These are phyloP conservation scores for Agrilus cyanescens DNA, from an alignment of 2,888 invertebrate species.

Conservation along the genomic window DNA sequence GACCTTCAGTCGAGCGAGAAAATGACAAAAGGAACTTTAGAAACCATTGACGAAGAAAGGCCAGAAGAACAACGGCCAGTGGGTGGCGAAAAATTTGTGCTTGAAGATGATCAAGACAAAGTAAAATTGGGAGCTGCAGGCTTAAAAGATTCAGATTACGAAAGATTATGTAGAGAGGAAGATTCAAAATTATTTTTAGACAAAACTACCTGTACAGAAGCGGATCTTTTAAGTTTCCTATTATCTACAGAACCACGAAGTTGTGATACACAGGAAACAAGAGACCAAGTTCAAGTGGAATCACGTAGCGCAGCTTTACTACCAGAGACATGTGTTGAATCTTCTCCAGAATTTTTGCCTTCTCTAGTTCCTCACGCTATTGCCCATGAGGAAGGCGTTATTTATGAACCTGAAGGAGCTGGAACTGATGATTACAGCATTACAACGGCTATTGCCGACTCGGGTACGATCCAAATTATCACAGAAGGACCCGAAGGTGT, in stretches of 20 bases:
- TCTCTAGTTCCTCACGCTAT: slow-evolving; percentile 8
- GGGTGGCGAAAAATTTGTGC: background rate
- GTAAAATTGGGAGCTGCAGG: background rate
- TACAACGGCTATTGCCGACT: slow-evolving; percentile 28
- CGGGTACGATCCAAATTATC: slow-evolving; percentile 30
- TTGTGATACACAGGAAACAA: no score
- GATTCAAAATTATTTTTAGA: no score
- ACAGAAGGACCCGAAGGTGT: slow-evolving; percentile 32
- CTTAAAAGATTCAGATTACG: no score
- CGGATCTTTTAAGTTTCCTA: no score
- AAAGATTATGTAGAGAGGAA: no score
- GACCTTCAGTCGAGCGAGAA: background rate
- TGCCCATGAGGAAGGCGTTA: slow-evolving; percentile 20
- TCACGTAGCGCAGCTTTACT: no score
- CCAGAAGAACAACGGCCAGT: background rate
- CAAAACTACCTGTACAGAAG: no score
- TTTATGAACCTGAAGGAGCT: slow-evolving; percentile 11
- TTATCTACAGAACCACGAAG: no score
- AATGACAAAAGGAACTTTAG: background rate
- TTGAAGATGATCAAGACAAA: background rate
- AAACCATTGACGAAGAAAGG: background rate
- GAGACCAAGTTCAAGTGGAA: no score
- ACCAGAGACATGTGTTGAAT: no score
- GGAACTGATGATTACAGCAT: slow-evolving; percentile 21
- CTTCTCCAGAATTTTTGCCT: no score